Evolutionary conservation across 2,888 invertebrate species (phyloP).

Genomic region (Epinotia brunnichana): DNA sequence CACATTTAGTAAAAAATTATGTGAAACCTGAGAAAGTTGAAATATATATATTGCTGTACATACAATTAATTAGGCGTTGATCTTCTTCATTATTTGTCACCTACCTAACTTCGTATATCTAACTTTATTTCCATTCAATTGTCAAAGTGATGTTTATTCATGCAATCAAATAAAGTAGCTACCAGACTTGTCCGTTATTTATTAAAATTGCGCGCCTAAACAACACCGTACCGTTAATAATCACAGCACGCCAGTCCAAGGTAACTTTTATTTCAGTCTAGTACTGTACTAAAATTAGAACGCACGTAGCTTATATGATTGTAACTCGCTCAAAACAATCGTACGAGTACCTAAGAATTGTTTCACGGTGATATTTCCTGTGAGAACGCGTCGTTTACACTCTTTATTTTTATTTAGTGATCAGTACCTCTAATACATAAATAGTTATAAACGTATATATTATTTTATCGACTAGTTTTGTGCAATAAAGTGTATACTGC

Average conservation of each 20-base stretch:
- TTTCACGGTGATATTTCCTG: background rate
- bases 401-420: background rate
- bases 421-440: no score
- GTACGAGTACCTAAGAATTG: background rate
- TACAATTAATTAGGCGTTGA: no score
- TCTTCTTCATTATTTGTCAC: no score
- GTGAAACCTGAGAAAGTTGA: no score
- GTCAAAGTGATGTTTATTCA: no score
- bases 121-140: no score
- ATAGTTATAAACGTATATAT: no score
- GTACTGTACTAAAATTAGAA: slow-evolving; percentile 22
- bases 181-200: background rate
- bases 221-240: background rate
- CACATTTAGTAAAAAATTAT: no score
- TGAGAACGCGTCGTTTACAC: background rate
- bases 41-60: no score
- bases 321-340: background rate
- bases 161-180: no score
- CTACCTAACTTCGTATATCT: no score
- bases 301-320: slow-evolving; percentile 1
- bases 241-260: background rate
- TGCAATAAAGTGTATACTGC: background rate
- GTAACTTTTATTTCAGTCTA: slow-evolving; percentile 2
- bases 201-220: background rate
- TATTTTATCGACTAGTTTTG: no score